phyloP scores from a whole-genome alignment of 2,113 vertebrate genomes.

The Sinocyclocheilus maitianheensis region DNA sequence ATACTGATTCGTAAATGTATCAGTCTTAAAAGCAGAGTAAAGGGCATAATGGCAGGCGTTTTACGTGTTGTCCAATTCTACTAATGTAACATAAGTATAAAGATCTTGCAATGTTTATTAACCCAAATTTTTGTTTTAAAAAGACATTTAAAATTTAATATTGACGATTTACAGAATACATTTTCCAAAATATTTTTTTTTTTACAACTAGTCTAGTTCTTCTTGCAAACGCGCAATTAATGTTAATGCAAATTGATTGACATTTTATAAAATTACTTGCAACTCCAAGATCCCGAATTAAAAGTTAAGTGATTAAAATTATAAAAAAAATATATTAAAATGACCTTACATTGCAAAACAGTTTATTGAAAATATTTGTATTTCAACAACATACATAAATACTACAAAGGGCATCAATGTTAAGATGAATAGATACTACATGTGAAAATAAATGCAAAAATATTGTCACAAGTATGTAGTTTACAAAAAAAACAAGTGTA shows the following conservation, averaged over 20 bases:
- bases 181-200: not conserved
- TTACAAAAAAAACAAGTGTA: not conserved
- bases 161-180: not conserved
- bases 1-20: not conserved
- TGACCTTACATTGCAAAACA: conserved; percentile 13
- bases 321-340: not conserved
- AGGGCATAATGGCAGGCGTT: not conserved
- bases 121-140: not conserved
- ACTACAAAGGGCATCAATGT: not conserved
- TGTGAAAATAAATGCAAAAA: conserved; percentile 35
- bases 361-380: conserved; percentile 36
- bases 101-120: not conserved
- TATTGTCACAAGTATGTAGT: conserved; percentile 26
- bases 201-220: not conserved
- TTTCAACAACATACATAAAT: conserved; percentile 32
- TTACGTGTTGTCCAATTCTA: not conserved
- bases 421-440: conserved; percentile 13
- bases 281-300: not conserved
- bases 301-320: not conserved
- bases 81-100: not conserved
- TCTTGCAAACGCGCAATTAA: not conserved
- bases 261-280: not conserved
- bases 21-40: not conserved
- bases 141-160: not conserved
- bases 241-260: not conserved